phyloP scores from a whole-genome alignment of 2,113 vertebrate genomes.

The Nothocercus julius region DNA sequence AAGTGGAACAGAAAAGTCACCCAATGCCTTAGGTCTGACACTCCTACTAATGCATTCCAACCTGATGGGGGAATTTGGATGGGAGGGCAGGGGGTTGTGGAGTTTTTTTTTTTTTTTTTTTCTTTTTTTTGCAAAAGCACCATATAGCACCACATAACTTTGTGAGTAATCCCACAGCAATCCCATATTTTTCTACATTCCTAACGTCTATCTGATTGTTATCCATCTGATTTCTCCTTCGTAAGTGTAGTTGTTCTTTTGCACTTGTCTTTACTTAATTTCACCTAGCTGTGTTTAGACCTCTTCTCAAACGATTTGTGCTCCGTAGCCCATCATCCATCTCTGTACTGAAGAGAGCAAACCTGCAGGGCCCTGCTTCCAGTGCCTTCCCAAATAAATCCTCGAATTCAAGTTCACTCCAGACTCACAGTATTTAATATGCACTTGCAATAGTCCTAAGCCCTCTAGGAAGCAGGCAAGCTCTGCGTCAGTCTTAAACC shows the following conservation, averaged over 20 bases:
- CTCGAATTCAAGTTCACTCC: neutral
- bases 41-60: neutral
- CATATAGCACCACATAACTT: neutral
- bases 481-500: neutral
- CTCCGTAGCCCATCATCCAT: neutral
- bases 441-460: neutral
- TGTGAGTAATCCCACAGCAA: neutral
- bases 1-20: neutral
- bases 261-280: neutral
- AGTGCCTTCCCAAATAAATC: neutral
- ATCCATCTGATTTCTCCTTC: neutral
- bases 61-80: too few relatives aligned
- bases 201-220: neutral
- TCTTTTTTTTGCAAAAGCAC: neutral
- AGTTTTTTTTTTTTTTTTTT: neutral
- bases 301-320: neutral
- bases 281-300: neutral
- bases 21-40: neutral
- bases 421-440: neutral
- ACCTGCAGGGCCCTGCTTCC: neutral
- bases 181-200: neutral
- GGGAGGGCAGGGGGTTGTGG: too few relatives aligned
- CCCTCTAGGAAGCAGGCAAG: neutral
- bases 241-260: neutral
- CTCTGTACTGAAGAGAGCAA: neutral